Evolutionary conservation across 2,888 invertebrate genomes (phyloP).

Genomic region (Pogonocherus hispidulus): DNA sequence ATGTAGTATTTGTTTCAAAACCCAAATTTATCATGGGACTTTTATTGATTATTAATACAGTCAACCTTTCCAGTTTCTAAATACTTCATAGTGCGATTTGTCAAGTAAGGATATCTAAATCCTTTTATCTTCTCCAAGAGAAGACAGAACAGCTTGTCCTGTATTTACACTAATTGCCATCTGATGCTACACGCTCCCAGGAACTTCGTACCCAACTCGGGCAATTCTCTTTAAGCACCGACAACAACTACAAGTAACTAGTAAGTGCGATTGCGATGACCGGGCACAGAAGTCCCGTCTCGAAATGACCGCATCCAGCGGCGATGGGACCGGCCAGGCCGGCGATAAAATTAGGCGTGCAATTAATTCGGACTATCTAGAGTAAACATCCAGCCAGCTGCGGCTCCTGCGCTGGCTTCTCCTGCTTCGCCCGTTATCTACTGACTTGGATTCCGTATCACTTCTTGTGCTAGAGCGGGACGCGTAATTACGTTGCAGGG

Average conservation of each 20-base stretch:
- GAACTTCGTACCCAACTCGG: background rate
- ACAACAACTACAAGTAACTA: background rate
- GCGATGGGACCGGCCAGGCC: conserved; percentile 46
- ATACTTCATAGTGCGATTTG: too few species aligned
- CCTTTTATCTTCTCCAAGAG: background rate
- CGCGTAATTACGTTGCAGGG: background rate
- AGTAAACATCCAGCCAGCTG: conserved; percentile 52
- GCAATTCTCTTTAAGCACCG: conserved; percentile 5
- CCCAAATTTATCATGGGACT: too few species aligned
- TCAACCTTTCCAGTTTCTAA: too few species aligned
- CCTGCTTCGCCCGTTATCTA: conserved; percentile 50
- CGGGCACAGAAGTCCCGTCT: conserved; percentile 38
- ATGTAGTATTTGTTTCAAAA: too few species aligned
- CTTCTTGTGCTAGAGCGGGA: conserved; percentile 24
- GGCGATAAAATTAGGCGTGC: conserved; percentile 60
- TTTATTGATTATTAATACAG: too few species aligned
- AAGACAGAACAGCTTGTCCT: background rate
- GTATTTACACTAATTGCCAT: background rate
- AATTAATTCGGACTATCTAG: conserved; percentile 57
- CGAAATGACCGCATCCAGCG: conserved; percentile 48
- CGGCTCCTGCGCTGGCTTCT: conserved; percentile 39
- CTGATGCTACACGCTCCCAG: background rate
- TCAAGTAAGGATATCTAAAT: too few species aligned
- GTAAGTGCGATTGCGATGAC: conserved; percentile 21
- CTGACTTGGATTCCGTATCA: conserved; percentile 38